These are phyloP conservation scores for Halocynthia aurantium DNA, from an alignment of 23 tunicate species.

Conservation along the genomic window DNA sequence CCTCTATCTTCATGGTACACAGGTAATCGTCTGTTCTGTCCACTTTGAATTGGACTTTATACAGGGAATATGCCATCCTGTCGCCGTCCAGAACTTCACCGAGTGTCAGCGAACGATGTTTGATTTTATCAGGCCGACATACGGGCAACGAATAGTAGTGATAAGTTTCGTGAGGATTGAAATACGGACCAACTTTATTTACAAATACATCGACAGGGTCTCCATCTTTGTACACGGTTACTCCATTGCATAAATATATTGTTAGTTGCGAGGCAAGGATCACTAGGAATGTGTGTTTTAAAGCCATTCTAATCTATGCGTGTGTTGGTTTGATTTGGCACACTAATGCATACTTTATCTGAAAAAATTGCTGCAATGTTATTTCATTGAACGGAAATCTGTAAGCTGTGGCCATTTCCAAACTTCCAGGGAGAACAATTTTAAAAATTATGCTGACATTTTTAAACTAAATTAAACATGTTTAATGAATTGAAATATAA, in stretches of 20 bases:
- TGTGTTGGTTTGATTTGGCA: no score
- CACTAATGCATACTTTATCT: no score
- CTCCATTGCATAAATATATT: constrained; percentile 7
- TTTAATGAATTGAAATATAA: no score
- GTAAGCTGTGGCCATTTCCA: no score
- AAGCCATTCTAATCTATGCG: no score
- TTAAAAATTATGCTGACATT: no score
- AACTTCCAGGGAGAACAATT: no score
- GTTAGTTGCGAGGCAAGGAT: neutral
- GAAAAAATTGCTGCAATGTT: no score
- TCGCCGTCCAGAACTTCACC: constrained; percentile 97
- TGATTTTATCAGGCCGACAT: constrained; percentile 81
- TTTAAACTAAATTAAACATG: no score
- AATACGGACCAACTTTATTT: constrained; percentile 98
- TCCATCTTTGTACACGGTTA: constrained; percentile 49
- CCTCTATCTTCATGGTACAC: constrained; percentile 41
- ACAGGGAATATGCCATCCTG: constrained; percentile 91
- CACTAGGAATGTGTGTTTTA: no score
- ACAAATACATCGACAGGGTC: constrained; percentile 84
- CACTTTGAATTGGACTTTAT: constrained; percentile 47
- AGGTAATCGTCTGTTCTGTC: constrained; percentile 28
- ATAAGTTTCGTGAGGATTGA: constrained; percentile 98
- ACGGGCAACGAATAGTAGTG: constrained; percentile 95
- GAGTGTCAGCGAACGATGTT: constrained; percentile 80
- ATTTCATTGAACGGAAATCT: no score